Evolutionary conservation across 2,888 invertebrate genomes (phyloP), one percentile per base, ranked within the genome.

Genomic region (Metellina segmentata): DNA sequence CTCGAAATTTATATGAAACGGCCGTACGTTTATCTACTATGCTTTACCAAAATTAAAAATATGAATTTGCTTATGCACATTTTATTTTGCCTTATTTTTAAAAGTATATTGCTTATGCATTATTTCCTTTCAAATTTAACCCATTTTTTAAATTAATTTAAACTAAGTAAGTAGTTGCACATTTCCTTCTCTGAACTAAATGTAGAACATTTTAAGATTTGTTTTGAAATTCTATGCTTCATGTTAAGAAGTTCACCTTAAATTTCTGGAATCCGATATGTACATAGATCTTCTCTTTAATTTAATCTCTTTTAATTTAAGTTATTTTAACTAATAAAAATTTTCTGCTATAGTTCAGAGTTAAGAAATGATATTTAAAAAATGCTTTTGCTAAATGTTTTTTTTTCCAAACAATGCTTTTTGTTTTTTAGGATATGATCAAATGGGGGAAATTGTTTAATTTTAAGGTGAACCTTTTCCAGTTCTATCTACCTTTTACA

Each of bases 341-440:
- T 78, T 16, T 78, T 78, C 48, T 78, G 19, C n/a, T 83, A 51
- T 72, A 72, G 49, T 83, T 83, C 52, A 52, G 20, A 72, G 52
- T 16, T 82, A 49, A 2, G 61, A 61, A 13, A 61, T 61, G 34
- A 48, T 51, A 49, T 19, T 82, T 82, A 34, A 11, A 71, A 20
- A 19, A 74, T 81, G 16, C 20, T 61, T 61, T 83, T 81, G 81
- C 72, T 20, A 72, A n/a, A 52, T 52, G 52, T 74, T 49, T 72
- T 83, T 82, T 72, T 81, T 83, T 72, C 83, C 83, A 51, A 74
- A 83, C 20, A 83, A 71, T 83, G 83, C 83, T 83, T 83, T 83
- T 83, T 72, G 49, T 51, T 74, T 83, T 83, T 53, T 83, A 83
- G 83, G 83, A 71, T 9, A 20, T 52, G 52, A 11, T 83, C 52